phyloP scores from a whole-genome alignment of 2,113 vertebrate species.

The Vulpes vulpes region DNA sequence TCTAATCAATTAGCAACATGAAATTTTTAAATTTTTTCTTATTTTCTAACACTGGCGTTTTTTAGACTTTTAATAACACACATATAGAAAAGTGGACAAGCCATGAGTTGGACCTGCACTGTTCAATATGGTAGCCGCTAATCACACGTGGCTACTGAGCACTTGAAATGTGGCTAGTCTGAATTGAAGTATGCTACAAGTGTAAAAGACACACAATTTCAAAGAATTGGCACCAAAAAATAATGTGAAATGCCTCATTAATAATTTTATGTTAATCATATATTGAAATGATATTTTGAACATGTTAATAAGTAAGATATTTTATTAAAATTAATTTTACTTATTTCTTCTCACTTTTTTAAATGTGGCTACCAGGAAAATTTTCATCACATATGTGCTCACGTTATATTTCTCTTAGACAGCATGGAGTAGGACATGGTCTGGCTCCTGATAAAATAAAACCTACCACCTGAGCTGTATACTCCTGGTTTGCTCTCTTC shows the following conservation, averaged over 20 bases:
- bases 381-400: background rate
- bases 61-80: background rate
- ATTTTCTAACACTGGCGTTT: background rate
- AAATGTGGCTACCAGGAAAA: background rate
- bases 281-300: background rate
- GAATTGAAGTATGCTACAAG: background rate
- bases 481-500: background rate
- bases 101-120: background rate
- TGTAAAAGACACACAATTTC: background rate
- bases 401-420: background rate
- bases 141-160: background rate
- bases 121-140: background rate
- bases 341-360: background rate
- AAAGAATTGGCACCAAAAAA: background rate
- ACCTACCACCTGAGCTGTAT: background rate
- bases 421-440: background rate
- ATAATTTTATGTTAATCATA: slow-evolving; percentile 4
- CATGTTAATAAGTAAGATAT: slow-evolving; percentile 1
- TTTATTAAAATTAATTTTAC: slow-evolving; percentile 21
- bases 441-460: background rate
- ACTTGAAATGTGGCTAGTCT: background rate
- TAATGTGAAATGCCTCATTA: background rate
- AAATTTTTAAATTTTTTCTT: background rate
- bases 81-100: background rate
- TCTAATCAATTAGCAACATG: background rate